phyloP scores from a whole-genome alignment of 2,797 vertebrate species.

The Melopsittacus undulatus region DNA sequence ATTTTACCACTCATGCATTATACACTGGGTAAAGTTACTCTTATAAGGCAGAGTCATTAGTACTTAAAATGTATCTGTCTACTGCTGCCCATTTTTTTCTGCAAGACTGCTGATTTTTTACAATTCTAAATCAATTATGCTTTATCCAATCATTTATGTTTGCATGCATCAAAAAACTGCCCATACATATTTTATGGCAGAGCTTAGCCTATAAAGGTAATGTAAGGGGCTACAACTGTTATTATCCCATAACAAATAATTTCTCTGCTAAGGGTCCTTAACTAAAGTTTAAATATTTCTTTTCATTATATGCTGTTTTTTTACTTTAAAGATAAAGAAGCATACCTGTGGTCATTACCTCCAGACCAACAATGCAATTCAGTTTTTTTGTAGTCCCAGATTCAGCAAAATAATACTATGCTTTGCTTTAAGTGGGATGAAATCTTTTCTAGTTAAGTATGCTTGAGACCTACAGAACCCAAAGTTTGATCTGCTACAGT shows the following conservation, averaged over 20 bases:
- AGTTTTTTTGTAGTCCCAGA: not conserved
- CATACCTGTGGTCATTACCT: not conserved
- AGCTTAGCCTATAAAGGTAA: not conserved
- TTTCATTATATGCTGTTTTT: not conserved
- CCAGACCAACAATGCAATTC: not conserved
- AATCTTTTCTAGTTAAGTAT: not conserved
- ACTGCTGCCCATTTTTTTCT: slow-evolving; percentile 48
- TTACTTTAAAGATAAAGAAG: not conserved
- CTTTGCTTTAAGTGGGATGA: not conserved
- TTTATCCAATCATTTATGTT: slow-evolving; percentile 37
- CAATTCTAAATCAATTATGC: slow-evolving; percentile 46
- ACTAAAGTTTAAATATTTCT: not conserved
- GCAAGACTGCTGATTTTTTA: slow-evolving; percentile 59
- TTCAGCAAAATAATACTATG: not conserved
- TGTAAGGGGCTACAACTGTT: not conserved
- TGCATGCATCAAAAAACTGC: slow-evolving; percentile 24
- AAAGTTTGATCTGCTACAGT: not conserved
- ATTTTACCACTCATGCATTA: slow-evolving; percentile 71
- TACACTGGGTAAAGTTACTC: slow-evolving; percentile 56
- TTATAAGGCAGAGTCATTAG: slow-evolving; percentile 61
- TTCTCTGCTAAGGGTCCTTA: not conserved
- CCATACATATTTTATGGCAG: not conserved
- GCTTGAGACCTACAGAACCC: not conserved
- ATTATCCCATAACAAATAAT: not conserved
- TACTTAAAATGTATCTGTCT: slow-evolving; percentile 52